A percentile compares a stretch with the other conserved stretches of the same genome.
These are phyloP conservation scores for Formica selysi DNA, from an alignment of 1,140 invertebrate genomes.

Conservation along the genomic window DNA sequence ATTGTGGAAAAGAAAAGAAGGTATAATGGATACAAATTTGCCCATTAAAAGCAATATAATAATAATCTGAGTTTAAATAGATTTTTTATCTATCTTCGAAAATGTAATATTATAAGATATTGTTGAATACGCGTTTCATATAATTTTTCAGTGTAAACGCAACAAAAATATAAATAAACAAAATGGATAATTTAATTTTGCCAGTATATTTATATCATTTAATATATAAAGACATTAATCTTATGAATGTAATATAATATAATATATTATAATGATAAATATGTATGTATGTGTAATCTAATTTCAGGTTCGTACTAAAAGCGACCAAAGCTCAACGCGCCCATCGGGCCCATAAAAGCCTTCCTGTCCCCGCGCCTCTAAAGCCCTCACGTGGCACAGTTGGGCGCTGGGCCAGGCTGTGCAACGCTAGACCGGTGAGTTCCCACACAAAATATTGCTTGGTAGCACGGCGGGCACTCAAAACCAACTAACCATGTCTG, in stretches of 20 bases:
- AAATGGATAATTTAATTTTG: background rate
- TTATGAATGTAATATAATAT: background rate
- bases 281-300: background rate
- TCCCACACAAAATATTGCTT: constrained; percentile 85
- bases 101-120: background rate
- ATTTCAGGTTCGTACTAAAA: constrained; percentile 57
- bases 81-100: background rate
- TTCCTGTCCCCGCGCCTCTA: constrained; percentile 43
- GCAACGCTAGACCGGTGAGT: constrained; percentile 83
- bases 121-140: too few species aligned
- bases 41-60: background rate
- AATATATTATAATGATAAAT: background rate
- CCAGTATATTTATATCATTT: background rate
- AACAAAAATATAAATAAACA: background rate
- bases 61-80: background rate
- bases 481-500: constrained; percentile 86
- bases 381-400: constrained; percentile 48
- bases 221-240: background rate
- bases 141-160: background rate
- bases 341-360: constrained; percentile 46
- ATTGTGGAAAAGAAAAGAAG: background rate
- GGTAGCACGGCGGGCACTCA: constrained; percentile 84
- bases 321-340: constrained; percentile 50
- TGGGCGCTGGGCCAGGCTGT: constrained; percentile 54
- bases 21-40: background rate